Evolutionary conservation across 92 coral and sea anemone species (phyloP).

Genomic region (Virgularia gustaviana): DNA sequence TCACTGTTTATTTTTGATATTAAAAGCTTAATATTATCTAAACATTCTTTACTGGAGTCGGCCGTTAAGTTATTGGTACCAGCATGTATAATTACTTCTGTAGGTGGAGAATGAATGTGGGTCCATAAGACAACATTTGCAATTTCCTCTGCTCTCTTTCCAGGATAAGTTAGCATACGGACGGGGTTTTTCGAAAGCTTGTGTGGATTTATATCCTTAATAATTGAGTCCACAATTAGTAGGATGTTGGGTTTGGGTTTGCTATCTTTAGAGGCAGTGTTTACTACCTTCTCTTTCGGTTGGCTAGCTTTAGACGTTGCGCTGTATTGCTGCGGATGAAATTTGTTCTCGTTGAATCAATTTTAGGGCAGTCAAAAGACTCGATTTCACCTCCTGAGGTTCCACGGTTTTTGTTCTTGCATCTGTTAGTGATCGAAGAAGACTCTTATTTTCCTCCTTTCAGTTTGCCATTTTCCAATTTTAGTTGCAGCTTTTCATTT

Average conservation of each 20-base stretch:
- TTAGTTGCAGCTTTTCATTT: not conserved
- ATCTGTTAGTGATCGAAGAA: not conserved
- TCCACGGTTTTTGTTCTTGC: not conserved
- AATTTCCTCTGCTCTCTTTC: not conserved
- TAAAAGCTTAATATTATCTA: not conserved
- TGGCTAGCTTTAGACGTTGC: too few relatives aligned
- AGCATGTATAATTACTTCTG: not conserved
- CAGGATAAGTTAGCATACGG: not conserved
- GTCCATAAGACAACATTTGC: not conserved
- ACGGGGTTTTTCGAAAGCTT: constrained; percentile 30
- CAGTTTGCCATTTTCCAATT: not conserved
- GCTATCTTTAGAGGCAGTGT: not conserved
- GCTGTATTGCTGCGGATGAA: too few relatives aligned
- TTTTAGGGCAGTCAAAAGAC: too few relatives aligned
- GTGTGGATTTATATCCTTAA: constrained; percentile 49
- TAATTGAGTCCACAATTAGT: constrained; percentile 45
- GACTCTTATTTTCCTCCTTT: not conserved
- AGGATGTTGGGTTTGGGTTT: not conserved
- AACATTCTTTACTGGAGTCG: constrained; percentile 5
- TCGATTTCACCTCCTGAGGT: constrained; percentile 4
- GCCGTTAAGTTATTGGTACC: not conserved
- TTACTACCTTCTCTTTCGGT: not conserved
- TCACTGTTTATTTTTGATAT: not conserved
- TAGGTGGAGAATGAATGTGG: not conserved
- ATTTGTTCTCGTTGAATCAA: too few relatives aligned